phyloP scores from a whole-genome alignment of 2,888 invertebrate genomes.

The Campoletis raptor region DNA sequence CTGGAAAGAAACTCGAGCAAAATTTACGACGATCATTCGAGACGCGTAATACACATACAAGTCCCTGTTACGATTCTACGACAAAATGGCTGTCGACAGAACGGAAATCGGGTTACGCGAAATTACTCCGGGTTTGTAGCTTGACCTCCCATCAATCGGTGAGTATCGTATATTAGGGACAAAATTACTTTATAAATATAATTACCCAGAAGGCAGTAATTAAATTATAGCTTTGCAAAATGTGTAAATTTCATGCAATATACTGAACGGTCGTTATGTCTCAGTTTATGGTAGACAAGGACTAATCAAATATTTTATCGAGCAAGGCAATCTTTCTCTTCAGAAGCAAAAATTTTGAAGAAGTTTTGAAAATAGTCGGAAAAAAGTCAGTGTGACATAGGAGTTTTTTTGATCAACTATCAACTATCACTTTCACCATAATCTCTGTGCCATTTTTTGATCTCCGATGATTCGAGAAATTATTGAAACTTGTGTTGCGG shows the following conservation, averaged over 20 bases:
- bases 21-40: slow-evolving; percentile 52
- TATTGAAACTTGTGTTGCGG: too few relatives aligned
- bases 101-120: slow-evolving; percentile 8
- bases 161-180: not conserved
- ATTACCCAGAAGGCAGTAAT: not conserved
- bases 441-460: too few relatives aligned
- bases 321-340: not conserved
- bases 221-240: not conserved
- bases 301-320: not conserved
- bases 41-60: slow-evolving; percentile 11
- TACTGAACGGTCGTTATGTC: not conserved
- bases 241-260: not conserved
- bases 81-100: slow-evolving; percentile 20
- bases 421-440: not conserved
- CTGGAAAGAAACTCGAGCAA: slow-evolving; percentile 16
- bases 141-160: slow-evolving; percentile 40
- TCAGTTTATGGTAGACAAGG: not conserved
- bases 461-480: too few relatives aligned
- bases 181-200: slow-evolving; percentile 8
- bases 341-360: not conserved
- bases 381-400: not conserved
- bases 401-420: not conserved
- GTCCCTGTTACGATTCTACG: not conserved
- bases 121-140: slow-evolving; percentile 30
- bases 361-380: not conserved